A percentile compares a stretch with the other conserved stretches of the same genome.
Evolutionary conservation across 2,797 vertebrate species (phyloP).

Genomic region (Rhadinocentrus ornatus): DNA sequence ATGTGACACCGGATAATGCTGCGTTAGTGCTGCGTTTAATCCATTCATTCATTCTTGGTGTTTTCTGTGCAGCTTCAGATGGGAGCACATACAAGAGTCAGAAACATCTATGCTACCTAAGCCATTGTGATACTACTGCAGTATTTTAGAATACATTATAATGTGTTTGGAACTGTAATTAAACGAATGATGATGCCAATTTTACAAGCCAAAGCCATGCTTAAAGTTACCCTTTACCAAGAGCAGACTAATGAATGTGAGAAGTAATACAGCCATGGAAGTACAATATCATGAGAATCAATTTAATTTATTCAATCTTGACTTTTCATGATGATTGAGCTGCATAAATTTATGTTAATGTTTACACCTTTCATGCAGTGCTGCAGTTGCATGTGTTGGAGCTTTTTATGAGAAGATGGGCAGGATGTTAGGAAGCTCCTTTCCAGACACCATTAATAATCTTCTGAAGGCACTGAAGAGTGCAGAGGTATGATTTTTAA

Average conservation of each 20-base stretch:
- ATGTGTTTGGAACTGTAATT: background rate
- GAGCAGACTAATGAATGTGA: background rate
- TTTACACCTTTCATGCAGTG: slow-evolving; percentile 77
- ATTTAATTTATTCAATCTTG: background rate
- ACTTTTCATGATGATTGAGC: background rate
- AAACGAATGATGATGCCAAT: background rate
- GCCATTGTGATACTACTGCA: background rate
- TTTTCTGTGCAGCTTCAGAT: background rate
- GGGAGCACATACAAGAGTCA: rapidly evolving
- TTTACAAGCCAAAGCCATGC: background rate
- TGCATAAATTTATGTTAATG: background rate
- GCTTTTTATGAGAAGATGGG: slow-evolving; percentile 99
- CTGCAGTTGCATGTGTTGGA: slow-evolving; percentile 96
- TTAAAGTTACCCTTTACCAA: background rate
- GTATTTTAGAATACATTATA: slow-evolving; percentile 10
- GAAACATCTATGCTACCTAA: background rate
- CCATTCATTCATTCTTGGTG: background rate
- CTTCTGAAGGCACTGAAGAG: slow-evolving; percentile 96
- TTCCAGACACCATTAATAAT: slow-evolving; percentile 98
- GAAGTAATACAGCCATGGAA: background rate
- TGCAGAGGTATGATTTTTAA: slow-evolving; percentile 87
- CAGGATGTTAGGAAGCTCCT: slow-evolving; percentile 96
- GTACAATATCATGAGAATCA: background rate
- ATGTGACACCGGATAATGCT: slow-evolving; percentile 13
- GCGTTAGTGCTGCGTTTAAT: slow-evolving; percentile 7